Conservation (phyloP, 1,140 invertebrate genomes). For the Drosophila setifemur region DNA sequence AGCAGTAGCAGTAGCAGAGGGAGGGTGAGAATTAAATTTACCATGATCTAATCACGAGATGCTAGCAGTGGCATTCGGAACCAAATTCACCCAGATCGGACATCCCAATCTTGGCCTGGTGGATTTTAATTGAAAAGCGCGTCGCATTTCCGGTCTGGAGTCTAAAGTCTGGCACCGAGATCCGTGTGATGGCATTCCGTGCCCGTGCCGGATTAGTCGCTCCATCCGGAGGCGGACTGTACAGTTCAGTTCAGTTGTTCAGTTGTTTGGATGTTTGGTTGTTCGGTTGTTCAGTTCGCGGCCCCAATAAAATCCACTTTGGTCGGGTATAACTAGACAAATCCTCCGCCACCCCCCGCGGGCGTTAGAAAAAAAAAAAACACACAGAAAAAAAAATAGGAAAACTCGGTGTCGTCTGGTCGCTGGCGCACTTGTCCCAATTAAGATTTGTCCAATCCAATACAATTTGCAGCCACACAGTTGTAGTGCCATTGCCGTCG, state of each 20-base stretch:
- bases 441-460: slow-evolving; percentile 76
- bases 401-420: slow-evolving; percentile 20
- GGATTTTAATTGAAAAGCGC: slow-evolving; percentile 72
- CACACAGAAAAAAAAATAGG: too few species aligned
- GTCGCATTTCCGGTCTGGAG: slow-evolving; percentile 66
- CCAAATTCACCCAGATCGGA: slow-evolving; percentile 22
- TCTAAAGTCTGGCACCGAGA: too few species aligned
- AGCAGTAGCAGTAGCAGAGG: too few species aligned
- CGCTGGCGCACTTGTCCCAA: slow-evolving; percentile 69
- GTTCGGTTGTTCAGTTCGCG: slow-evolving; percentile 18
- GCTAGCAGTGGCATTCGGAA: neutral
- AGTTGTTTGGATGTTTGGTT: too few species aligned
- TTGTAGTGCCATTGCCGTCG: neutral
- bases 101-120: slow-evolving; percentile 6
- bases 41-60: too few species aligned
- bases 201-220: too few species aligned
- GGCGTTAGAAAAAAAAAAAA: slow-evolving; percentile 8
- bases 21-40: too few species aligned
- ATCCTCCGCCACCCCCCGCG: slow-evolving; percentile 13
- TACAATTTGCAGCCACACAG: slow-evolving; percentile 43
- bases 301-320: slow-evolving; percentile 66
- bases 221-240: slow-evolving; percentile 20
- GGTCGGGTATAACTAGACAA: slow-evolving; percentile 17
- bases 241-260: slow-evolving; percentile 2
- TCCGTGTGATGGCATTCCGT: too few species aligned